Evolutionary conservation across 2,113 vertebrate genomes (phyloP).

Genomic region (Ptychochromis oligacanthus): DNA sequence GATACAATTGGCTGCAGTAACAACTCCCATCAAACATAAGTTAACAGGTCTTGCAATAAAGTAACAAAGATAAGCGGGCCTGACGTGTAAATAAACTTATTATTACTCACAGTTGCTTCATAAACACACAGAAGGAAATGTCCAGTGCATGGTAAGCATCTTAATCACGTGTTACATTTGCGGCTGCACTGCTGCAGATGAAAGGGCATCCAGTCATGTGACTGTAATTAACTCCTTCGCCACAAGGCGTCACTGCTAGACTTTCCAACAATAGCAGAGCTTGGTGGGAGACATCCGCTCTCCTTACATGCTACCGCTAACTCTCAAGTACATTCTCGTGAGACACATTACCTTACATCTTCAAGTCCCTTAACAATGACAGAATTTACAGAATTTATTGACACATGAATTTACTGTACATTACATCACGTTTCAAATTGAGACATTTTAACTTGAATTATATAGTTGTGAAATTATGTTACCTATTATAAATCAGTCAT

Average conservation of each 20-base stretch:
- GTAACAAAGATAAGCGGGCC: neutral
- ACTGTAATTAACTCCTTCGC: neutral
- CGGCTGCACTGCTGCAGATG: neutral
- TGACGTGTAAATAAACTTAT: rapidly evolving
- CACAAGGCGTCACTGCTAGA: neutral
- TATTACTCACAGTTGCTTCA: neutral
- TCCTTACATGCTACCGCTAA: no score
- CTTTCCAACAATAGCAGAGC: no score
- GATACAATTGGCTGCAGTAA: neutral
- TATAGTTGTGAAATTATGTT: no score
- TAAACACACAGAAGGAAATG: neutral
- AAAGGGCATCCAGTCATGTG: neutral
- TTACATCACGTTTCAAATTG: no score
- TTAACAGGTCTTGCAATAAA: neutral
- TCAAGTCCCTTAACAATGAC: no score
- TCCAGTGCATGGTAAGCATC: neutral
- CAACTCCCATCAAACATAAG: rapidly evolving
- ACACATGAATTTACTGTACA: no score
- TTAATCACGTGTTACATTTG: neutral
- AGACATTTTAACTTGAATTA: no score
- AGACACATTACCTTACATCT: no score
- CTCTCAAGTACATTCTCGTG: no score
- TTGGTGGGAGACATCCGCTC: no score
- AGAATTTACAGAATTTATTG: no score
- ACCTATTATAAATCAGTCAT: no score